Percentiles rank a stretch among this genome's conserved stretches.
These are phyloP conservation scores for Dimorphilus gyrociliatus DNA, from an alignment of 2,888 invertebrate genomes.

Conservation along the genomic window DNA sequence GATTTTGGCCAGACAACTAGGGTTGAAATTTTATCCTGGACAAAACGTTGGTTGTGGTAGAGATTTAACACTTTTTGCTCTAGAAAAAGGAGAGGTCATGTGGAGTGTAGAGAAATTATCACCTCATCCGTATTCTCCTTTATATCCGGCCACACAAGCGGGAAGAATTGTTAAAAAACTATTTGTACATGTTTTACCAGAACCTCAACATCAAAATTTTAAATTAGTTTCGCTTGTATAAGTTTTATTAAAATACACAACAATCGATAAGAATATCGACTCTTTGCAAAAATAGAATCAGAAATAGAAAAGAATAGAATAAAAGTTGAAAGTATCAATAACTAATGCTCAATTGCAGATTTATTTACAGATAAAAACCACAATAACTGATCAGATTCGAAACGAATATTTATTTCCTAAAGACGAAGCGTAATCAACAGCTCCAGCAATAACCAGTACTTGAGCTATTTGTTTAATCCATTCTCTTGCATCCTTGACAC, in stretches of 20 bases:
- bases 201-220: constrained; percentile 8
- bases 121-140: constrained; percentile 58
- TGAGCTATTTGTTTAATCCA: too few species aligned
- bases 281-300: too few species aligned
- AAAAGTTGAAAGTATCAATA: too few species aligned
- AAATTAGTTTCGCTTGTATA: constrained; percentile 5
- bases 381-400: too few species aligned
- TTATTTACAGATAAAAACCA: too few species aligned
- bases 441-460: too few species aligned
- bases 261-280: too few species aligned
- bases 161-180: constrained; percentile 53
- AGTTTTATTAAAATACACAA: too few species aligned
- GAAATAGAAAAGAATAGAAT: too few species aligned
- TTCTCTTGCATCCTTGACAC: constrained; percentile 16
- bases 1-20: constrained; percentile 23
- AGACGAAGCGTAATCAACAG: too few species aligned
- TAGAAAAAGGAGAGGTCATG: constrained; percentile 58
- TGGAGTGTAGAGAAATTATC: constrained; percentile 66
- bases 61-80: constrained; percentile 57
- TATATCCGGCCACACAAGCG: constrained; percentile 50
- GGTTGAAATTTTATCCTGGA: constrained; percentile 29
- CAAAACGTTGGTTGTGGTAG: constrained; percentile 55
- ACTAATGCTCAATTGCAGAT: too few species aligned
- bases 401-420: too few species aligned
- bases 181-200: constrained; percentile 63